These are phyloP conservation scores for Sciaenops ocellatus DNA, from an alignment of 2,797 vertebrate species.

Conservation along the genomic window DNA sequence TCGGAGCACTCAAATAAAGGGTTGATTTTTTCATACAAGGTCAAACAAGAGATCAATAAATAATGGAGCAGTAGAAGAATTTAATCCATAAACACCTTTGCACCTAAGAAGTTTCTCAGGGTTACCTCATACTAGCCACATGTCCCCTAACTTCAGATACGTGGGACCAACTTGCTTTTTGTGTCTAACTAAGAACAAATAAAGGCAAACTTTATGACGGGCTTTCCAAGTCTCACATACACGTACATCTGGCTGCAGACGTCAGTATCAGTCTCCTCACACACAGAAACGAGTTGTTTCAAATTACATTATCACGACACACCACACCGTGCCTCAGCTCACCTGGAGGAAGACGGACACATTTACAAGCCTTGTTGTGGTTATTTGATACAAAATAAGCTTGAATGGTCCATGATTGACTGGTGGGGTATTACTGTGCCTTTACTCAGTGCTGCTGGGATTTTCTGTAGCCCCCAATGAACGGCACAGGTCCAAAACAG, in stretches of 20 bases:
- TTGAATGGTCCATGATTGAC: neutral
- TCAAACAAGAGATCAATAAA: conserved; percentile 22
- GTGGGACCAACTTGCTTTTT: no score
- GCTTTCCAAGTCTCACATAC: no score
- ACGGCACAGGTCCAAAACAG: neutral
- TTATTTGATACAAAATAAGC: neutral
- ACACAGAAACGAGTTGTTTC: neutral
- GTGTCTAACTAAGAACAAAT: no score
- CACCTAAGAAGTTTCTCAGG: neutral
- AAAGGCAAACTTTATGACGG: no score
- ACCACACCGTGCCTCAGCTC: neutral
- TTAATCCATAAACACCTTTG: neutral
- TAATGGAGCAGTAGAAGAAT: neutral
- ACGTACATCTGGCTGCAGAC: no score
- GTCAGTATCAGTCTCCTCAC: neutral
- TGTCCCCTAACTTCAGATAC: no score
- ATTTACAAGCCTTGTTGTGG: neutral
- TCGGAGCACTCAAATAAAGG: neutral
- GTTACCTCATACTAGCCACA: neutral
- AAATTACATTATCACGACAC: neutral
- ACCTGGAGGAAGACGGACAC: neutral
- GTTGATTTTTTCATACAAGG: conserved; percentile 8
- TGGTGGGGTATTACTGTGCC: neutral
- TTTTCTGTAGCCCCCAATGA: neutral
- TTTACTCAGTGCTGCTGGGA: no score